Evolutionary conservation across 1,140 invertebrate species (phyloP), one percentile per base, ranked within the genome.

Genomic region (Mylabris phalerata): DNA sequence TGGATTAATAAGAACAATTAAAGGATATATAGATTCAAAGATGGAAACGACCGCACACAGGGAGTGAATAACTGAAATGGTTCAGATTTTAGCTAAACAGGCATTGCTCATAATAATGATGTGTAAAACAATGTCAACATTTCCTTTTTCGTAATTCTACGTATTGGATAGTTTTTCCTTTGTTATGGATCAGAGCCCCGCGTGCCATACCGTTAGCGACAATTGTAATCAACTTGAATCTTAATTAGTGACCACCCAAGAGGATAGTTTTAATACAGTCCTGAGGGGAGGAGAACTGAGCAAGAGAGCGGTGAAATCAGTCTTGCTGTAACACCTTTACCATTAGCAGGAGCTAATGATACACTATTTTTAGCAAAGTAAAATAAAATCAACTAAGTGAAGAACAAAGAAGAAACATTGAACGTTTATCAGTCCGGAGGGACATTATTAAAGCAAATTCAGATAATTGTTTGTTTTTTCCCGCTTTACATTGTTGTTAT

Each of bases 181-280:
- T 68, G 41, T 42, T 42, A 7, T 51, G 58, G 55, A 58, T 66
- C 61, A 50, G 41, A 42, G 50, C 48, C 54, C 60, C 58, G 68
- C 62, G 67, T 70, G 65, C 64, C 68, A 62, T 71, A 71, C 68
- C 68, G 68, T 68, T 69, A 70, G 64, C 66, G 61, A 69, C 68
- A 70, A 70, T 71, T 70, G 70, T 65, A 71, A 71, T 71, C 70
- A 70, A 63, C 50, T 65, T 67, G 69, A 70, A 70, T 70, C 69
- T 71, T 71, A 71, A 71, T 71, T 71, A 71, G 68, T 67, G 69
- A 62, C 69, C 69, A 71, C 69, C 69, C 69, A 69, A 54, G 65
- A 71, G 69, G 59, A 67, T 66, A 67, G 64, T 64, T 68, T 68
- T 67, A 64, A 19, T 19, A 19, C 19, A 19, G 19, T 66, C 62